Percentiles rank a stretch among this genome's conserved stretches.
Evolutionary conservation across 2,888 invertebrate genomes (phyloP).

Genomic region (Helicoverpa assulta): DNA sequence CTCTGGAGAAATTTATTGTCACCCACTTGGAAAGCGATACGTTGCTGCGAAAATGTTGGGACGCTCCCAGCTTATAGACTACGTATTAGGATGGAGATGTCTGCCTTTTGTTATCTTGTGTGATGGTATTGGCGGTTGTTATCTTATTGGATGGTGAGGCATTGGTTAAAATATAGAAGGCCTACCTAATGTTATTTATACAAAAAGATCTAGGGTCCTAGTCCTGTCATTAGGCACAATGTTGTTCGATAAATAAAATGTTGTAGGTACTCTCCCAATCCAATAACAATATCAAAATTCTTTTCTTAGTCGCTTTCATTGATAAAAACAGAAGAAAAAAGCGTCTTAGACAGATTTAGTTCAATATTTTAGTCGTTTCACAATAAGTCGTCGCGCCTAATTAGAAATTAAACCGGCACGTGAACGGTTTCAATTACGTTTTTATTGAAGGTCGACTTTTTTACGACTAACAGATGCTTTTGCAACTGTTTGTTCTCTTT

Average conservation of each 20-base stretch:
- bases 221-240: no score
- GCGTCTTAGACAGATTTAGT: slow-evolving; percentile 8
- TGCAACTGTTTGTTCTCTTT: slow-evolving; percentile 45
- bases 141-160: not conserved
- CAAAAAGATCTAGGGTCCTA: no score
- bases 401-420: slow-evolving; percentile 66
- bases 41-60: slow-evolving; percentile 68
- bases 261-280: no score
- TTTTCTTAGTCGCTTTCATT: slow-evolving; percentile 3
- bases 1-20: slow-evolving; percentile 81
- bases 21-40: slow-evolving; percentile 78
- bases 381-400: slow-evolving; percentile 59
- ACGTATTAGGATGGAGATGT: slow-evolving; percentile 64
- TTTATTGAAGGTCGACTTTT: slow-evolving; percentile 59
- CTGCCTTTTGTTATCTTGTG: slow-evolving; percentile 37
- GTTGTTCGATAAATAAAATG: no score
- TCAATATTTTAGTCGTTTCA: slow-evolving; percentile 49
- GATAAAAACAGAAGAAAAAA: slow-evolving; percentile 22
- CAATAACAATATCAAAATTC: not conserved
- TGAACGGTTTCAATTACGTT: slow-evolving; percentile 60
- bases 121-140: slow-evolving; percentile 14
- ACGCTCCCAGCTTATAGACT: slow-evolving; percentile 61
- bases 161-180: no score
- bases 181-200: no score
- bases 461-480: slow-evolving; percentile 53